These are phyloP conservation scores for Ptilodon capucinus DNA, from an alignment of 2,888 invertebrate genomes.

Conservation along the genomic window DNA sequence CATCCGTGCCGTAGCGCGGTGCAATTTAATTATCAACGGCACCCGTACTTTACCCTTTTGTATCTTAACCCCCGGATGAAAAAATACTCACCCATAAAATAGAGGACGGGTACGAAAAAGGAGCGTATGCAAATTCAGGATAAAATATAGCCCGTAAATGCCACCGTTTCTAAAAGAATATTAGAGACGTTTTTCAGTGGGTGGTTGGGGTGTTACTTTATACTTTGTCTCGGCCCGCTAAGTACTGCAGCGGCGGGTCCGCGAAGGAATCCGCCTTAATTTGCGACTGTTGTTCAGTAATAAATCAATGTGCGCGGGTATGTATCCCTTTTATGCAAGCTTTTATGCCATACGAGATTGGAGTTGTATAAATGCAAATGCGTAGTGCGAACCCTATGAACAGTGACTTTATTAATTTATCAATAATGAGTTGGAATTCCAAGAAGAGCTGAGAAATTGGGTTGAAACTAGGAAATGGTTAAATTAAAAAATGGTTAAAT, in stretches of 20 bases:
- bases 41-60: constrained; percentile 82
- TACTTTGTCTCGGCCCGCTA: constrained; percentile 80
- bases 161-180: constrained; percentile 84
- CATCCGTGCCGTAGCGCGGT: constrained; percentile 47
- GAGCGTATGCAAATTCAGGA: constrained; percentile 84
- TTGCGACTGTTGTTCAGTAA: constrained; percentile 75
- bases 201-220: constrained; percentile 78
- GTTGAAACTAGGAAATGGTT: too few species aligned
- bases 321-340: constrained; percentile 10
- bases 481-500: too few species aligned
- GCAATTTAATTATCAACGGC: constrained; percentile 82
- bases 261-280: constrained; percentile 72
- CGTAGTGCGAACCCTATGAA: too few species aligned
- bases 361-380: constrained; percentile 2
- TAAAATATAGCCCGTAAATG: constrained; percentile 84
- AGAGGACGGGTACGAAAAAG: constrained; percentile 82
- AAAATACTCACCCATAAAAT: constrained; percentile 83
- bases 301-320: constrained; percentile 64
- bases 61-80: constrained; percentile 82
- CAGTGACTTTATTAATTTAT: neutral
- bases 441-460: too few species aligned
- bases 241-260: constrained; percentile 78
- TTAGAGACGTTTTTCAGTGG: constrained; percentile 84
- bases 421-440: neutral
- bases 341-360: constrained; percentile 9